Evolutionary conservation across 2,113 vertebrate genomes (phyloP), one percentile per base, ranked within the genome.

Genomic region (Epinephelus moara): DNA sequence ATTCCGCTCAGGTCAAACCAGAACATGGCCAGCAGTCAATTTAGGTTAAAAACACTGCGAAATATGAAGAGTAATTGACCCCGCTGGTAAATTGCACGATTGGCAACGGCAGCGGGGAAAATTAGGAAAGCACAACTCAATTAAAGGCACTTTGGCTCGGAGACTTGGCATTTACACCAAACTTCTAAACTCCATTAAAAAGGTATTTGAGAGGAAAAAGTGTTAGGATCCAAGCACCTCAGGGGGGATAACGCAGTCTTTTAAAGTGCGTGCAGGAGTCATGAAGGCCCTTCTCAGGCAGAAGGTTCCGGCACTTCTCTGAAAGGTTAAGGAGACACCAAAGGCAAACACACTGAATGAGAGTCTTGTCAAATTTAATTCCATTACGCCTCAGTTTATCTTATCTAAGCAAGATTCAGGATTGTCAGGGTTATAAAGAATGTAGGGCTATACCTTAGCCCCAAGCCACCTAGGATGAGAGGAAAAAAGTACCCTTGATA

Each of bases 161-260:
- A 93, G 89, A 94, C 93, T 93, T 95, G 95, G 94, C 95, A 95
- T 96, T 95, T 95, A 91, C 89, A 88, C 91, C 89, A 94, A 95
- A 96, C 93, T 94, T 94, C 91, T 91, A 95, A 95, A 95, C 93
- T 93, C 92, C 80, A 95, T 95, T 96, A 95, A 95, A 95, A 95
- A 91, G 91, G 87, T 93, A 94, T 95, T 95, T 95, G 88, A 93
- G 83, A 85, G 91, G 84, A 91, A 91, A 93, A 94, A 91, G 85
- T 90, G 85, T 88, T 91, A 64, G n/a, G 87, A 89, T 90, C 86
- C 90, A 76, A 85, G 79, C 89, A 88, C 90, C 93, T 91, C 81
- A 25, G 80, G 64, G 90, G 88, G 91, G 78, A 80, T 80, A 86
- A 80, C 78, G n/a, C 70, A 75, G 85, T 87, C 85, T 89, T 91